Percentiles rank a stretch among this genome's conserved stretches.
These are phyloP conservation scores for Triplophysa yarkandensis DNA, from an alignment of 2,797 vertebrate species.

Conservation along the genomic window DNA sequence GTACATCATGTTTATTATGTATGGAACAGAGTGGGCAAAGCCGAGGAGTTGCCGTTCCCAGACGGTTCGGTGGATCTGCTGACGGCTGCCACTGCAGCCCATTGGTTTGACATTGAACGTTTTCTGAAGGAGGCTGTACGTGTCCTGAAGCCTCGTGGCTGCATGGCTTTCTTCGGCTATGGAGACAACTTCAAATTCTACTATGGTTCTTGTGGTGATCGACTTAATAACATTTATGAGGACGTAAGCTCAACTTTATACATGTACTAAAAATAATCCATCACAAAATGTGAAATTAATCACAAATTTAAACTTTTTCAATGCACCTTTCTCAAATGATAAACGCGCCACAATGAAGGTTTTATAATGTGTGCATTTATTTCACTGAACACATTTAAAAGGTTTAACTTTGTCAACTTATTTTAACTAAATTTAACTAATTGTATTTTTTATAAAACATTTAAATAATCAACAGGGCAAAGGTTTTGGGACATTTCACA, in stretches of 20 bases:
- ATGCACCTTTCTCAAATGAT: not conserved
- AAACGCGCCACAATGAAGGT: no score
- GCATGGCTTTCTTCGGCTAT: constrained; percentile 70
- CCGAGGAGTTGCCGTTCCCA: constrained; percentile 71
- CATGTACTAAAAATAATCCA: not conserved
- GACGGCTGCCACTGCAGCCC: constrained; percentile 71
- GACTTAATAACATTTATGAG: constrained; percentile 62
- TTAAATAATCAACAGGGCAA: no score
- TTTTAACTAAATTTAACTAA: not conserved
- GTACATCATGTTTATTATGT: not conserved
- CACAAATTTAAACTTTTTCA: not conserved
- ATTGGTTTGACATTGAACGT: constrained; percentile 69
- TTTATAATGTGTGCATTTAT: not conserved
- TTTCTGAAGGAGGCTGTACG: constrained; percentile 71
- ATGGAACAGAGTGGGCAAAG: constrained; percentile 64
- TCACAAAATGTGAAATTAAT: not conserved
- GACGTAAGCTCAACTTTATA: constrained; percentile 60
- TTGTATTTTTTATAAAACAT: no score
- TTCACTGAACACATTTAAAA: not conserved
- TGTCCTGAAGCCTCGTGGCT: constrained; percentile 72
- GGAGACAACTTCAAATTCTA: constrained; percentile 45
- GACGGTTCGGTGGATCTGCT: constrained; percentile 73
- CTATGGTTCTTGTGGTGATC: constrained; percentile 65
- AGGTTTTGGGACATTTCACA: no score
- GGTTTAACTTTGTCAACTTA: not conserved